Base-by-base conservation (phyloP, 2,113 vertebrate species). In the Psilopogon haemacephalus region DNA sequence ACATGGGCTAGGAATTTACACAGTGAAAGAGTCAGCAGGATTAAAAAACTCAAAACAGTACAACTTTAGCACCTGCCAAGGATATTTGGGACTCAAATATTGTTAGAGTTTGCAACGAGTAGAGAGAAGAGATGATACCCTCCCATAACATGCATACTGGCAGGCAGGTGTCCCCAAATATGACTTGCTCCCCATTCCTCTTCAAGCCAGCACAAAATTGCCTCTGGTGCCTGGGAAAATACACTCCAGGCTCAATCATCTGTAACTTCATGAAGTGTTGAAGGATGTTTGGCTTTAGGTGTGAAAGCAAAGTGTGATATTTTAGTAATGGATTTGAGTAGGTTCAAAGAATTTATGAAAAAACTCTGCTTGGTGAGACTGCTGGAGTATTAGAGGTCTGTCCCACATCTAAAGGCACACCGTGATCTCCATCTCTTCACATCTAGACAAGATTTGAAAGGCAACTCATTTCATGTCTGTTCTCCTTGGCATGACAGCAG, bases 91-190 rank as follows among this genome's bases (percentile, higher is more conserved):
- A 59, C 59, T 87, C 65, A 55, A 46, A 64, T 20, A 37, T 12
- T 46, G 73, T 74, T 52, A 32, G 35, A 68, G 44, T 71, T 48
- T 87, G 38, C 84, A 78, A 55, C 54, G 30, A 75, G 70, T 46
- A 68, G 23, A 78, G 27, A 82, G 68, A 89, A 78, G 52, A 81
- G 54, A 92, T 1, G 30, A 64, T 21, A 46, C 5, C 78, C 33
- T 62, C 21, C 20, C 55, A 40, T 37, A 84, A 87, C 42, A 65
- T 13, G 59, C 72, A 58, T 17, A 28, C 28, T 59, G 68, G 82
- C 59, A 85, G 63, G 42, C 59, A 71, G 68, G 59, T 90, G 94
- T 92, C 87, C 84, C 52, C 65, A 68, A 85, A 83, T 55, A 63
- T 27, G 44, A 35, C 69, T 87, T 92, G 64, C 40, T 86, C 72